Evolutionary conservation across 2,113 vertebrate species (phyloP).

Genomic region (Carassius gibelio): DNA sequence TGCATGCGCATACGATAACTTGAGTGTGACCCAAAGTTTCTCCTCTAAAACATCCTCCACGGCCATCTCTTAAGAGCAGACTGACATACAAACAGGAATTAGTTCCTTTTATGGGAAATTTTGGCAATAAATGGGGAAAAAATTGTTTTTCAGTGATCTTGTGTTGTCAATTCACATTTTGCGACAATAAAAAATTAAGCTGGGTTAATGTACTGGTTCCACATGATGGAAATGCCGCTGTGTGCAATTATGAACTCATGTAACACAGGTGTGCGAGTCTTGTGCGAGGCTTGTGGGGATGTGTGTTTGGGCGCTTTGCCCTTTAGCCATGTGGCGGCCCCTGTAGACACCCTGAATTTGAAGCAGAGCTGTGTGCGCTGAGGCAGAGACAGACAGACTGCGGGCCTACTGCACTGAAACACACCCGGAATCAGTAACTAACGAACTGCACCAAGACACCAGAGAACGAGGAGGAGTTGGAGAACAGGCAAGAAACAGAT

Average conservation of each 20-base stretch:
- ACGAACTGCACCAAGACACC: too few relatives aligned
- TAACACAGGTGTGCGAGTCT: conserved; percentile 62
- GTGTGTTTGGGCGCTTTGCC: conserved; percentile 76
- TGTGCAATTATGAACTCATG: conserved; percentile 48
- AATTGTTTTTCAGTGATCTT: neutral
- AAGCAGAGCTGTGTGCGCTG: conserved; percentile 75
- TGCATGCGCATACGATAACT: conserved; percentile 42
- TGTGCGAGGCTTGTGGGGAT: conserved; percentile 66
- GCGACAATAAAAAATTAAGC: neutral
- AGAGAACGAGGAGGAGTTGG: too few relatives aligned
- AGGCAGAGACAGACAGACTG: conserved; percentile 44
- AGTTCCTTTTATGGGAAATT: neutral
- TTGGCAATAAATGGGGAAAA: neutral
- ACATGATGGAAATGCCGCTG: conserved; percentile 34
- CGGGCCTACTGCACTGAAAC: conserved; percentile 35
- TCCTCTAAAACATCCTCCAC: conserved; percentile 45
- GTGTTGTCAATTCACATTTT: neutral
- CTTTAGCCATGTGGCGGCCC: conserved; percentile 74
- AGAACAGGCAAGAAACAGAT: too few relatives aligned
- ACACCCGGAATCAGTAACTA: too few relatives aligned
- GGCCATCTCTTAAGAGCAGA: neutral
- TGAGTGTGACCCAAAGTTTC: conserved; percentile 49
- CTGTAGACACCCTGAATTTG: conserved; percentile 74
- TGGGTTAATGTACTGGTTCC: conserved; percentile 26
- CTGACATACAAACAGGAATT: neutral